Base-by-base conservation (phyloP, 2,113 vertebrate species). In the Eulemur rufifrons region DNA sequence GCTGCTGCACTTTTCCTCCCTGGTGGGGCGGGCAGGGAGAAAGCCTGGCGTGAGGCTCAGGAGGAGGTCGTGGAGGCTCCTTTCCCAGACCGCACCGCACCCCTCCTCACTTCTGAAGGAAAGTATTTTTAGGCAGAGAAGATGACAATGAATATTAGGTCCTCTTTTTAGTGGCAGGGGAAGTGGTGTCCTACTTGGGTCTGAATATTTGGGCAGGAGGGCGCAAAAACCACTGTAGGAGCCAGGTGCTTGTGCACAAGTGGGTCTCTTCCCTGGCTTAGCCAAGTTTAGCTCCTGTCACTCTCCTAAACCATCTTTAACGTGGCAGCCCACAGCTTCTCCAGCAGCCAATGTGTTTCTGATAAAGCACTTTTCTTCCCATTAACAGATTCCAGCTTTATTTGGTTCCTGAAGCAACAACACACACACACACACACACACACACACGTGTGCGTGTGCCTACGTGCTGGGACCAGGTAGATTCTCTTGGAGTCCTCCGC, bases 291-390 rank as follows among this genome's bases (percentile, higher is more conserved):
- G 39, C 0, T 0, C 8, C 61, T 7, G 17, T 17, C 32, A 42
- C 86, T 73, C 63, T 61, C 61, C 42, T 37, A 88, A 92, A 39
- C 88, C 73, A 42, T 95, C 93, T 95, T 42, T 69, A 97, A 91
- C 32, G 54, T 81, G 95, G 95, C 96, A 86, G 68, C 2, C 9
- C 8, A 18, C 85, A 39, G 93, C 95, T 98, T 95, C 96, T 76
- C 95, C 81, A 3, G 95, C 95, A 96, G 97, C 97, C 98, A 98
- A 98, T 98, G 97, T 98, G 98, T 98, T 98, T 98, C 97, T 98
- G 98, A 98, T 98, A 98, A 98, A 98, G 89, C 91, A 86, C 92
- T 97, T 95, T 93, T 97, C 92, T 96, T 93, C 69, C 89, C 94
- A 91, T 98, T 98, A 98, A 98, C 98, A 95, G 97, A 97, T 98